Percentiles rank a stretch among this genome's conserved stretches.
Conservation (phyloP, 2,797 vertebrate species). For the Melanotaenia pygmaea region DNA sequence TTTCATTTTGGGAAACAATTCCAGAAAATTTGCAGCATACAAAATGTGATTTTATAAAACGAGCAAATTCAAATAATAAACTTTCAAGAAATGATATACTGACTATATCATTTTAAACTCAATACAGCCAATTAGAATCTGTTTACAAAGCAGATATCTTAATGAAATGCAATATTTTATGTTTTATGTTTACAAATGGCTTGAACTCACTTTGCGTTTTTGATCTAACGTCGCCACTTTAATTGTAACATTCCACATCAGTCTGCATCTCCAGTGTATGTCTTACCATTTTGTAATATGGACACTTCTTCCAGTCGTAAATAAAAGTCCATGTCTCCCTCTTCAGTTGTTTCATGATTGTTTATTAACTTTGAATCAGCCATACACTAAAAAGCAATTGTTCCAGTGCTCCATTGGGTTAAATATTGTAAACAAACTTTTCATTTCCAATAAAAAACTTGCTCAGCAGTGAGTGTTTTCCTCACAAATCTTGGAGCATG, state of each 20-base stretch:
- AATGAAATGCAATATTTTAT: slow-evolving; percentile 75
- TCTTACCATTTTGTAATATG: slow-evolving; percentile 55
- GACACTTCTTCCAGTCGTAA: slow-evolving; percentile 67
- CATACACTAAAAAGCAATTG: slow-evolving; percentile 8
- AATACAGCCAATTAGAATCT: slow-evolving; percentile 53
- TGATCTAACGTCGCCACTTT: slow-evolving; percentile 56
- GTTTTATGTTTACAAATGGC: slow-evolving; percentile 53
- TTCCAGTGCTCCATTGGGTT: slow-evolving; percentile 7
- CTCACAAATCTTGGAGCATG: slow-evolving; percentile 1
- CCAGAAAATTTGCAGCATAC: slow-evolving; percentile 45
- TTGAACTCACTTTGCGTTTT: slow-evolving; percentile 54
- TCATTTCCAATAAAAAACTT: not conserved
- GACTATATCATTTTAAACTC: slow-evolving; percentile 56
- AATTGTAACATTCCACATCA: slow-evolving; percentile 78
- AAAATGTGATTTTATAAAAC: slow-evolving; percentile 47
- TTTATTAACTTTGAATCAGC: slow-evolving; percentile 48
- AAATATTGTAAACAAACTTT: slow-evolving; percentile 46
- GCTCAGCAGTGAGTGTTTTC: not conserved
- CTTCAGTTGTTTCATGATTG: slow-evolving; percentile 37
- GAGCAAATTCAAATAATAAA: slow-evolving; percentile 48
- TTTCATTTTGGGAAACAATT: slow-evolving; percentile 45
- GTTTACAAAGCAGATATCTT: slow-evolving; percentile 60
- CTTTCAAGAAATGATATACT: slow-evolving; percentile 44
- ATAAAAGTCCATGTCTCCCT: slow-evolving; percentile 72
- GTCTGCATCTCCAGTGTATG: slow-evolving; percentile 53